Evolutionary conservation across 1,140 invertebrate species (phyloP), one percentile per base, ranked within the genome.

Genomic region (Ctenoplectra terminalis): DNA sequence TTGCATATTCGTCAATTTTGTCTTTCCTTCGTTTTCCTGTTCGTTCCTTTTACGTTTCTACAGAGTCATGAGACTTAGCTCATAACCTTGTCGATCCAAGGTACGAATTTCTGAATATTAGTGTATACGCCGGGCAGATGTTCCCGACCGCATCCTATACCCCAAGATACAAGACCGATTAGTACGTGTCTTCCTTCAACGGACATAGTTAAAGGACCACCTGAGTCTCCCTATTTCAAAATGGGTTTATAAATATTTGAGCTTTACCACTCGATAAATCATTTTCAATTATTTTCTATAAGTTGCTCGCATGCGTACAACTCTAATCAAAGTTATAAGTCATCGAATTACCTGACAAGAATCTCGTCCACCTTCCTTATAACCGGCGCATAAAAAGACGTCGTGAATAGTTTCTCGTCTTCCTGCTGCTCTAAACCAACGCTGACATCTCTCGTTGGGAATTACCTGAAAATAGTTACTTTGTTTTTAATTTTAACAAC

Each of bases 351-450:
- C 93, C 91, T 94, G 96, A 87, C 96, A 96, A 31, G 96, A 96
- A 90, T 96, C 96, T 70, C 96, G 90, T 5, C 96, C 96, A 20
- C 96, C 96, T 94, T 98, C 97, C 92, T 98, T 97, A 82, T 98
- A 98, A 40, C 98, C 98, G 6, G 98, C 98, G 92, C 98, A 99
- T 0, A 99, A 94, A 91, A 99, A 99, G 1, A 98, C 98, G 86
- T 99, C 97, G 82, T 98, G 97, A 83, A 99, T 99, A 1, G 97
- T 97, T 94, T 99, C 98, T 54, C 97, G 94, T 69, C 98, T 94
- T 11, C 98, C 98, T 0, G 98, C 98, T 23, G 97, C 96, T 74
- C 97, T 94, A 91, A 98, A 99, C 98, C 98, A 98, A 54, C 96
- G 92, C 92, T 99, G 98, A 90, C 98, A 99, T 70, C 97, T 95